phyloP scores from a whole-genome alignment of 1,140 invertebrate genomes.

The Lordiphosa mommai region DNA sequence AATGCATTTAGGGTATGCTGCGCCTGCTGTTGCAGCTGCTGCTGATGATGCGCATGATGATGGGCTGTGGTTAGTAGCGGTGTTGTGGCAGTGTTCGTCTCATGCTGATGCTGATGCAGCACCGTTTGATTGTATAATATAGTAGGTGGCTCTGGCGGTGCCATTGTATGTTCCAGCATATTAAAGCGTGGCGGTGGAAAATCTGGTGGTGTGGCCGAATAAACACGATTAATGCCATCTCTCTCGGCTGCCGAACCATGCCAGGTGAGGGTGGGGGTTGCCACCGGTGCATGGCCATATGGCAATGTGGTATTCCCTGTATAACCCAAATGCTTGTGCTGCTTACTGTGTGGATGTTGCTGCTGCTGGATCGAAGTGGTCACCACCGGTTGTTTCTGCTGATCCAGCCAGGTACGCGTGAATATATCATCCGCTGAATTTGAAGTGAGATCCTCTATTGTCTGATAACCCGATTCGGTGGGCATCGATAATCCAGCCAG shows the following conservation, averaged over 20 bases:
- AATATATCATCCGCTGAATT: conserved; percentile 64
- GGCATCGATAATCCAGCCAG: conserved; percentile 11
- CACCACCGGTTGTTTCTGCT: conserved; percentile 20
- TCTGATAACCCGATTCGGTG: conserved; percentile 70
- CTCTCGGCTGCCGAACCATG: conserved; percentile 10
- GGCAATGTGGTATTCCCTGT: conserved; percentile 29
- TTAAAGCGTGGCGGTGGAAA: conserved; percentile 64
- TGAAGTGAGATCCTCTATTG: conserved; percentile 67
- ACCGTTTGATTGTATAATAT: conserved; percentile 64
- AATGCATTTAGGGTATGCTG: conserved; percentile 47
- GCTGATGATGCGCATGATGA: conserved; percentile 53
- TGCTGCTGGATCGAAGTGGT: conserved; percentile 17
- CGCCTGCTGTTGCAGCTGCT: conserved; percentile 40
- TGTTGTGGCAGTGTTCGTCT: conserved; percentile 23
- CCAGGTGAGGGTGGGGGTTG: conserved; percentile 43
- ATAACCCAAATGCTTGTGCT: conserved; percentile 46
- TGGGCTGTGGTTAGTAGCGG: conserved; percentile 40
- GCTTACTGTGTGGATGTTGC: conserved; percentile 23
- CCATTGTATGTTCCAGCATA: conserved; percentile 51
- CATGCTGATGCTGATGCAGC: conserved; percentile 26
- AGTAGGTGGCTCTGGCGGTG: conserved; percentile 59
- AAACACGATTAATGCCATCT: conserved; percentile 41
- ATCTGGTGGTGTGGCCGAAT: conserved; percentile 67
- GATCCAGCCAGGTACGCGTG: conserved; percentile 51
- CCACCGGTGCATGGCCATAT: neutral